Conservation (phyloP, 2,797 vertebrate species). For the Microcaecilia unicolor region DNA sequence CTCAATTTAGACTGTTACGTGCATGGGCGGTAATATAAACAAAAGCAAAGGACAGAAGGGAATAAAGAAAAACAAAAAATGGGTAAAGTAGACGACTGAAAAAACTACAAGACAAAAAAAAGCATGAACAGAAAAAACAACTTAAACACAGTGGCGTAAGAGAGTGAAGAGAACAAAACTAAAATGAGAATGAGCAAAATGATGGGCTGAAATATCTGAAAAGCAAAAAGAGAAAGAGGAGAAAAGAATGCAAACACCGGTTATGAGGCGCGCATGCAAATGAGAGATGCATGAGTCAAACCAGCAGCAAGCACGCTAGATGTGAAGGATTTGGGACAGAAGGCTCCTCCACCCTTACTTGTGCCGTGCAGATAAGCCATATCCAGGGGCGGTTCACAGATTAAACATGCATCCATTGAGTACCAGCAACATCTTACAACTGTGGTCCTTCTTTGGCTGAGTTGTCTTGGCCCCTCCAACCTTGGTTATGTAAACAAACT, state of each 20-base stretch:
- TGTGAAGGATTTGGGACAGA: conserved; percentile 46
- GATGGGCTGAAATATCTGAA: conserved; percentile 84
- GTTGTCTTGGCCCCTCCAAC: conserved; percentile 32
- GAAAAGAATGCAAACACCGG: conserved; percentile 81
- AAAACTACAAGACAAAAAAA: conserved; percentile 82
- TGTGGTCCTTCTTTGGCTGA: conserved; percentile 43
- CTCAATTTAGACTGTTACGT: conserved; percentile 90
- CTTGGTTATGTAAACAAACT: conserved; percentile 37
- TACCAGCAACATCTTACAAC: conserved; percentile 36
- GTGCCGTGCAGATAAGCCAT: conserved; percentile 56
- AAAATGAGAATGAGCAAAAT: conserved; percentile 83
- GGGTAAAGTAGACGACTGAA: conserved; percentile 58
- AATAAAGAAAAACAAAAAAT: conserved; percentile 59
- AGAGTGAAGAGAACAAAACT: conserved; percentile 81
- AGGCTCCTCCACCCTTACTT: conserved; percentile 50
- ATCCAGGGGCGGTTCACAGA: conserved; percentile 41
- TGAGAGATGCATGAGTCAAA: conserved; percentile 82
- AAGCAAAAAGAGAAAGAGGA: conserved; percentile 73
- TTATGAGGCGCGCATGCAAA: conserved; percentile 95
- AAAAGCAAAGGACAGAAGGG: conserved; percentile 50
- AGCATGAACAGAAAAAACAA: conserved; percentile 84
- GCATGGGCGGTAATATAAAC: conserved; percentile 50
- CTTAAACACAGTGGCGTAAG: conserved; percentile 81
- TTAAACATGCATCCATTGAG: conserved; percentile 49
- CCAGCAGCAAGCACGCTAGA: conserved; percentile 65